phyloP scores from a whole-genome alignment of 2,113 vertebrate species.

The Ceuthmochares aereus region DNA sequence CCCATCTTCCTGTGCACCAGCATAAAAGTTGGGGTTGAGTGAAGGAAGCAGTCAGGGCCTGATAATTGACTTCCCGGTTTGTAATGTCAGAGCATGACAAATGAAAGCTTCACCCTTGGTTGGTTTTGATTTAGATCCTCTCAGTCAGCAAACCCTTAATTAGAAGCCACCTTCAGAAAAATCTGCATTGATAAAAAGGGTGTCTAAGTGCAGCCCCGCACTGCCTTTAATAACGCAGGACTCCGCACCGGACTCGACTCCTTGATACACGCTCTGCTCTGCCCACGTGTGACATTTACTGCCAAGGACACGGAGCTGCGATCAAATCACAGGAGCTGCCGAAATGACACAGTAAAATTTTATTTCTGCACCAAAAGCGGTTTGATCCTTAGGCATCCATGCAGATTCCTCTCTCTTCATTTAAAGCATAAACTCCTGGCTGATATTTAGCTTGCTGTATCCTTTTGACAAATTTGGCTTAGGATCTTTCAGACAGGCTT shows the following conservation, averaged over 20 bases:
- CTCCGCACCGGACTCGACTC: not conserved
- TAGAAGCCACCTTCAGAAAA: constrained; percentile 66
- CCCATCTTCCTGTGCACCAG: not conserved
- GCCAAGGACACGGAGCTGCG: constrained; percentile 42
- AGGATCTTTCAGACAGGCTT: not conserved
- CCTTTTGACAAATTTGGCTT: not conserved
- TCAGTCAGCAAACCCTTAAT: constrained; percentile 66
- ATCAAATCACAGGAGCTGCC: not conserved
- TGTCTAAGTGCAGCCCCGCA: not conserved
- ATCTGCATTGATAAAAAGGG: constrained; percentile 36
- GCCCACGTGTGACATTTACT: not conserved
- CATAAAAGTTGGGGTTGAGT: not conserved
- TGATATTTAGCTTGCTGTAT: not conserved
- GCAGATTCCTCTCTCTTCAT: not conserved
- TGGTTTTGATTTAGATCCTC: constrained; percentile 50
- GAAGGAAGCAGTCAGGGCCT: not conserved
- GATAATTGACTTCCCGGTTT: constrained; percentile 46
- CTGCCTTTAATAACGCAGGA: not conserved
- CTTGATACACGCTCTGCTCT: not conserved
- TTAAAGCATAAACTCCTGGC: not conserved
- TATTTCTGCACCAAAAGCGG: not conserved
- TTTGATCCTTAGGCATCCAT: not conserved
- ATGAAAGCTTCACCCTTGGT: constrained; percentile 44
- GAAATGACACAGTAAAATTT: constrained; percentile 5
- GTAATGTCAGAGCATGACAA: constrained; percentile 44